These are phyloP conservation scores for Sarcophilus harrisii DNA, from an alignment of 2,797 vertebrate species.

Conservation along the genomic window DNA sequence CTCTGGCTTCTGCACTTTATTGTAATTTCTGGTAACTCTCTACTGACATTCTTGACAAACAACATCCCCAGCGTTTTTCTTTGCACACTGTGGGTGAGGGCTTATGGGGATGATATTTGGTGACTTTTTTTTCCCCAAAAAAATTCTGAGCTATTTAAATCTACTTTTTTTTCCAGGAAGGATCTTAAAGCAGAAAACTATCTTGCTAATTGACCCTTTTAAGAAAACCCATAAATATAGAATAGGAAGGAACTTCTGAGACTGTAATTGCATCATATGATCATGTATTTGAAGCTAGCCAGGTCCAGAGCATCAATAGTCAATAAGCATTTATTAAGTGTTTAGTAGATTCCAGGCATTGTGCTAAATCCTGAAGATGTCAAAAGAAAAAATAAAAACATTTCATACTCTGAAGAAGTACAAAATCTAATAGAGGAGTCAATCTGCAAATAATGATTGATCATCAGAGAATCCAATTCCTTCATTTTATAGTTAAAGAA, in stretches of 20 bases:
- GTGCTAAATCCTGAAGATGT: background rate
- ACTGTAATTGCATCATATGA: background rate
- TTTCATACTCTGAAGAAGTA: background rate
- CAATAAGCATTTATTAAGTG: background rate
- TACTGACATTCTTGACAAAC: constrained; percentile 19
- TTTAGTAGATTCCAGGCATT: background rate
- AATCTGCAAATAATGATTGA: background rate
- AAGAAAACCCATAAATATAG: background rate
- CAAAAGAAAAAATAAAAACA: background rate
- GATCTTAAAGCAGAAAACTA: background rate
- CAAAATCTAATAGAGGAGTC: no score
- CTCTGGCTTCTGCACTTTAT: constrained; percentile 34
- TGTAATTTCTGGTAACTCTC: constrained; percentile 39
- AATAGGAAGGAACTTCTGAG: background rate
- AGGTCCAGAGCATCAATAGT: background rate
- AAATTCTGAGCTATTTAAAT: background rate
- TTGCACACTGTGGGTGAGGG: background rate
- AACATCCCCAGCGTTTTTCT: constrained; percentile 27
- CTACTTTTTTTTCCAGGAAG: constrained; percentile 25
- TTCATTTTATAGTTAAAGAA: background rate
- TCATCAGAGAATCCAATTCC: background rate
- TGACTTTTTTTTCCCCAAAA: constrained; percentile 4
- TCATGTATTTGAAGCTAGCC: background rate
- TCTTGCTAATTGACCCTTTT: background rate
- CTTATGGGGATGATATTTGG: background rate